phyloP scores from a whole-genome alignment of 2,113 vertebrate species.

The Galemys pyrenaicus region DNA sequence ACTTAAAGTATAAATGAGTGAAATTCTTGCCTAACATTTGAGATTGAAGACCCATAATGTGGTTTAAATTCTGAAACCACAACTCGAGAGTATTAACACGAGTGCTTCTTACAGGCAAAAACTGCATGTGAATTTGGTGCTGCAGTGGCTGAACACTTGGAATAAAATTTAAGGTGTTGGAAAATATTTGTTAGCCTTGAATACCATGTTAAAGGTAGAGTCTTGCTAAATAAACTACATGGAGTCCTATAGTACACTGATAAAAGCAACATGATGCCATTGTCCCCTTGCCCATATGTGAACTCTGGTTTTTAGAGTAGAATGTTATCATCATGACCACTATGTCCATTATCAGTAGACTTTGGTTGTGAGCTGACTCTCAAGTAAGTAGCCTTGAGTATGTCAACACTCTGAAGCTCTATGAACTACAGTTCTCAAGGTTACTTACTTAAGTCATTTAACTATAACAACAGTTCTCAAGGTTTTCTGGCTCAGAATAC shows the following conservation, averaged over 20 bases:
- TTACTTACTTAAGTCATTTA: no score
- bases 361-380: background rate
- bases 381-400: background rate
- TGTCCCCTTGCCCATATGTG: background rate
- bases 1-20: conserved; percentile 37
- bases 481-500: background rate
- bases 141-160: background rate
- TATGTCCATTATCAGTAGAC: background rate
- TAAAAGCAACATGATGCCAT: background rate
- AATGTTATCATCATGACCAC: background rate
- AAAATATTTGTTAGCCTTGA: background rate
- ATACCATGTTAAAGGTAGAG: background rate
- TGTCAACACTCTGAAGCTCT: background rate
- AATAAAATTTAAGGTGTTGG: background rate
- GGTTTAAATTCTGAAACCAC: conserved; percentile 21
- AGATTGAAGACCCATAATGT: background rate
- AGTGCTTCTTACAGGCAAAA: background rate
- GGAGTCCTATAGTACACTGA: background rate
- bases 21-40: conserved; percentile 50
- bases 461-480: background rate
- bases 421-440: background rate
- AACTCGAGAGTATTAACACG: background rate
- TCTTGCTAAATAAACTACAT: background rate
- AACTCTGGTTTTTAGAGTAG: background rate
- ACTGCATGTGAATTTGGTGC: background rate